These are phyloP conservation scores for Heliconius ismenius DNA, from an alignment of 2,888 invertebrate species.

Conservation along the genomic window DNA sequence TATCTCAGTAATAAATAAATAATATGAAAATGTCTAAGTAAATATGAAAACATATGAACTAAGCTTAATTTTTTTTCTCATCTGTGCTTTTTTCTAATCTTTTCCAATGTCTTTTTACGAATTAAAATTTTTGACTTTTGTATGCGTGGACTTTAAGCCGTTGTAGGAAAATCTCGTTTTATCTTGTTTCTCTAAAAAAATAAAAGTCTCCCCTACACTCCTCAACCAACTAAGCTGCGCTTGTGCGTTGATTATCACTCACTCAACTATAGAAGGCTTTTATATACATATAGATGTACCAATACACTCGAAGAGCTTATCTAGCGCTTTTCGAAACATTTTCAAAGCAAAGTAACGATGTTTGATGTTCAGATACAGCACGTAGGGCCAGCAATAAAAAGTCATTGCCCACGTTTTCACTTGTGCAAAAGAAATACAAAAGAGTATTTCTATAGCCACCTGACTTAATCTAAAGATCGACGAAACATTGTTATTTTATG, in stretches of 20 bases:
- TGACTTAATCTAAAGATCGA: slow-evolving; percentile 48
- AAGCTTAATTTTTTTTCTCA: not conserved
- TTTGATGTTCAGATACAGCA: slow-evolving; percentile 24
- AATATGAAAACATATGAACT: too few relatives aligned
- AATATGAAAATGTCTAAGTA: too few relatives aligned
- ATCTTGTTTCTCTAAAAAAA: not conserved
- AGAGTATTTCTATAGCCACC: slow-evolving; percentile 45
- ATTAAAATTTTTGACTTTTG: not conserved
- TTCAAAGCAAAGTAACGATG: slow-evolving; percentile 11
- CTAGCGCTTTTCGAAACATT: not conserved
- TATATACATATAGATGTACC: not conserved
- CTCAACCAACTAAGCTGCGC: not conserved
- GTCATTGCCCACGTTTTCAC: slow-evolving; percentile 40
- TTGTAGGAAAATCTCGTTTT: not conserved
- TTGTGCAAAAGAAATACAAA: slow-evolving; percentile 37
- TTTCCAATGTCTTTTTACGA: not conserved
- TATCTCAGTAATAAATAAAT: too few relatives aligned
- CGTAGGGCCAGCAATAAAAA: slow-evolving; percentile 36
- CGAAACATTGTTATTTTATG: slow-evolving; percentile 74
- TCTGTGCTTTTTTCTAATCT: not conserved
- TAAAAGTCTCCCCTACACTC: not conserved
- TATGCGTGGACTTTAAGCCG: not conserved
- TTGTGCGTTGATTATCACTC: not conserved
- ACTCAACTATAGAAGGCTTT: not conserved
- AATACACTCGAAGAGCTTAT: slow-evolving; percentile 4